Evolutionary conservation across 2,797 vertebrate genomes (phyloP), one percentile per base, ranked within the genome.

Genomic region (Harpagifer antarcticus): DNA sequence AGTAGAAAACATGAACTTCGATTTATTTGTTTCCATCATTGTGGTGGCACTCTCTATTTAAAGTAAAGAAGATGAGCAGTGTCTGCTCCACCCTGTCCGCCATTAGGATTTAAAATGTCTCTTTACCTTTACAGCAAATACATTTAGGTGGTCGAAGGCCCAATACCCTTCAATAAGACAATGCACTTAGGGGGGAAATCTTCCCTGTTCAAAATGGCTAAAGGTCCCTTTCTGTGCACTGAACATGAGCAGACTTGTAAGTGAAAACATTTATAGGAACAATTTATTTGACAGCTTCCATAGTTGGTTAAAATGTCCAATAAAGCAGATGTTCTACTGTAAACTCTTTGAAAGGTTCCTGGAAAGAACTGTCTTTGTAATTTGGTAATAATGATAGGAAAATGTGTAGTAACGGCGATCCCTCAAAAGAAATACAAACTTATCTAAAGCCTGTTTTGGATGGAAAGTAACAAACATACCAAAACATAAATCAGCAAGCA

Each of bases 261-360:
- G 9, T 60, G 27, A 66, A 37, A 48, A 77, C 42, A 23, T 63
- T 58, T 57, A 23, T 0, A 76, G 50, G 40, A 16, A 74, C 9
- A 43, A 48, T 45, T 67, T 16, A 17, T 61, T 81, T 53, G 40
- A 70, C 60, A 79, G 66, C 66, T 62, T 65, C 62, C 66, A 61
- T 0, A 42, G 19, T 52, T 68, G 10, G 11, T 67, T 2, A 2
- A 27, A 4, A 23, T n/a, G 16, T 27, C 27, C 7, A 59, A n/a
- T 12, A 47, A 19, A 76, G 1, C 33, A 16, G 2, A 70, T 49
- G 13, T 42, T 9, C 6, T 19, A 40, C 9, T 61, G 44, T 57
- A 40, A 48, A 43, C 33, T 61, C 19, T 54, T 15, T 0, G 1
- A 2, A 9, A 9, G 15, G 14, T 13, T 62, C 5, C 45, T 42